Evolutionary conservation across 2,113 vertebrate species (phyloP).

Genomic region (Nothocercus nigrocapillus): DNA sequence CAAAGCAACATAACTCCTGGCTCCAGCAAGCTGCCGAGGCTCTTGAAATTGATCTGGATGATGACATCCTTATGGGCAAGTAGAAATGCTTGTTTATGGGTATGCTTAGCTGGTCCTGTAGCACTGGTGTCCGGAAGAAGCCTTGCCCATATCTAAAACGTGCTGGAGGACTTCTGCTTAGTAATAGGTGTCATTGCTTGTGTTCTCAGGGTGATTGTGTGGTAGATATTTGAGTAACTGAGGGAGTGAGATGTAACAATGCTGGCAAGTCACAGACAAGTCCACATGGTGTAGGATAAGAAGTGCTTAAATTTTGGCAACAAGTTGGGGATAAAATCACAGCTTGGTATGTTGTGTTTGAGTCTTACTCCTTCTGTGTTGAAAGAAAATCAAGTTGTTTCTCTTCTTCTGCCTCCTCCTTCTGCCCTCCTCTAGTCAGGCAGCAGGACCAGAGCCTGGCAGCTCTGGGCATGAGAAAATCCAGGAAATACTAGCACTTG

Average conservation of each 20-base stretch:
- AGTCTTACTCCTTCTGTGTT: background rate
- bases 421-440: background rate
- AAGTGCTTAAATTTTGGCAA: background rate
- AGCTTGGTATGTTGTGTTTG: background rate
- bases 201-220: background rate
- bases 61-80: conserved; percentile 80
- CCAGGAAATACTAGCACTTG: background rate
- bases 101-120: background rate
- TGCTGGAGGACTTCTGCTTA: background rate
- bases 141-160: background rate
- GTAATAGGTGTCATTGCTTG: rapidly evolving
- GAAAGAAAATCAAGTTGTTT: background rate
- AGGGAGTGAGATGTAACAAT: background rate
- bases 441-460: background rate
- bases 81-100: background rate
- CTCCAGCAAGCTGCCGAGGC: conserved; percentile 90
- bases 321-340: background rate
- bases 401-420: background rate
- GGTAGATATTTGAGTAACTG: background rate
- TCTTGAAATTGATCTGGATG: conserved; percentile 92
- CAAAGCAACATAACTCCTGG: conserved; percentile 95
- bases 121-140: background rate
- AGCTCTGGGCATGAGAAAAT: background rate
- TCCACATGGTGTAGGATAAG: background rate
- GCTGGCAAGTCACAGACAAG: background rate